These are phyloP conservation scores for Dryadula phaetusa DNA, from an alignment of 2,888 invertebrate genomes.

Conservation along the genomic window DNA sequence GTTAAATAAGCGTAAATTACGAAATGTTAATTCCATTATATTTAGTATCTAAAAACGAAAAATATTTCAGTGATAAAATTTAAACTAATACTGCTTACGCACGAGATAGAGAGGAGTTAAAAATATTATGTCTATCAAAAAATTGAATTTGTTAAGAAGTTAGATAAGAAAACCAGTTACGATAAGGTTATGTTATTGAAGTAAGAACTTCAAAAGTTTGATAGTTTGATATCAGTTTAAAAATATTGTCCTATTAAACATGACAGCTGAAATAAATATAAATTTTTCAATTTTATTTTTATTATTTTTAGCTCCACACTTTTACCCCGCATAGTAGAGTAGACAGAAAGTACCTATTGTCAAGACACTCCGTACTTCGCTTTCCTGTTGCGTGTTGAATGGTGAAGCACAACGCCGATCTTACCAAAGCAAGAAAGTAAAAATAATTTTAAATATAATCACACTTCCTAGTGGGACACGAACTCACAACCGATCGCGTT, in stretches of 20 bases:
- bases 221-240: not conserved
- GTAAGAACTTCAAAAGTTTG: not conserved
- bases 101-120: constrained; percentile 20
- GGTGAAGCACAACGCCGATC: no score
- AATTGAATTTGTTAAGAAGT: constrained; percentile 14
- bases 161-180: constrained; percentile 19
- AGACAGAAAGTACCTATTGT: no score
- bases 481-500: no score
- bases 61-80: not conserved
- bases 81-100: constrained; percentile 1
- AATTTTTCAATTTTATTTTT: no score
- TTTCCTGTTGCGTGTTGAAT: no score
- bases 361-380: no score
- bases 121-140: constrained; percentile 15
- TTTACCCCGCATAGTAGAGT: no score
- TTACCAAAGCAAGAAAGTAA: no score
- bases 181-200: constrained; percentile 27
- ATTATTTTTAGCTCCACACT: no score
- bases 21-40: constrained; percentile 65
- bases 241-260: not conserved
- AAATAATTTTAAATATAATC: no score
- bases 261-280: no score
- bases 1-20: constrained; percentile 61
- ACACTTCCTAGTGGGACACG: no score
- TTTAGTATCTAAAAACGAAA: constrained; percentile 15